Percentiles rank a stretch among this genome's conserved stretches.
Evolutionary conservation across 2,888 invertebrate genomes (phyloP).

Genomic region (Meteorus cinctellus): DNA sequence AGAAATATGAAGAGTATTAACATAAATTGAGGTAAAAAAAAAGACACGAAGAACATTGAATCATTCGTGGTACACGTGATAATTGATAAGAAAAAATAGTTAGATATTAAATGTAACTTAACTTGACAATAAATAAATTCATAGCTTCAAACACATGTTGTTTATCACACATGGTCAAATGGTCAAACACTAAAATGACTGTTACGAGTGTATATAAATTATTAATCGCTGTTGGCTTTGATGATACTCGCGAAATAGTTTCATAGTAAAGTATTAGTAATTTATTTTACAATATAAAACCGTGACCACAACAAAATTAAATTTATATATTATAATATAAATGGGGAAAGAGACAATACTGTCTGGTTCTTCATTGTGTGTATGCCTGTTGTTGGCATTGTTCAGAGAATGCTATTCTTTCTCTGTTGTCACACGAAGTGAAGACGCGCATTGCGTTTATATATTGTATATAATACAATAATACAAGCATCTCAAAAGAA

Average conservation of each 20-base stretch:
- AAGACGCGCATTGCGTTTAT: conserved; percentile 26
- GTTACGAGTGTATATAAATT: background rate
- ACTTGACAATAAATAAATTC: conserved; percentile 12
- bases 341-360: conserved; percentile 35
- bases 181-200: background rate
- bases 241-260: background rate
- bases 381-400: conserved; percentile 20
- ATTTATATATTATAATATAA: background rate
- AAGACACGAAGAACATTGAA: background rate
- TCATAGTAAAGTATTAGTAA: background rate
- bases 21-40: background rate
- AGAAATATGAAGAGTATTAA: background rate
- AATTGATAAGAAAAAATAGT: background rate
- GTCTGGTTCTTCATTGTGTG: conserved; percentile 39
- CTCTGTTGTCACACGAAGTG: conserved; percentile 19
- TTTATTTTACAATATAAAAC: background rate
- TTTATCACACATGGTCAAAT: background rate
- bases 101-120: background rate
- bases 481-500: conserved; percentile 23
- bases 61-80: background rate
- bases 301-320: background rate
- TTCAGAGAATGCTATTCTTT: conserved; percentile 19
- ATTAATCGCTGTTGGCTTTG: background rate
- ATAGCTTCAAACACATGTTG: background rate
- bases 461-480: conserved; percentile 41